A percentile compares a stretch with the other conserved stretches of the same genome.
These are phyloP conservation scores for Notarius quadriscutis DNA, from an alignment of 2,113 vertebrate species.

Conservation along the genomic window DNA sequence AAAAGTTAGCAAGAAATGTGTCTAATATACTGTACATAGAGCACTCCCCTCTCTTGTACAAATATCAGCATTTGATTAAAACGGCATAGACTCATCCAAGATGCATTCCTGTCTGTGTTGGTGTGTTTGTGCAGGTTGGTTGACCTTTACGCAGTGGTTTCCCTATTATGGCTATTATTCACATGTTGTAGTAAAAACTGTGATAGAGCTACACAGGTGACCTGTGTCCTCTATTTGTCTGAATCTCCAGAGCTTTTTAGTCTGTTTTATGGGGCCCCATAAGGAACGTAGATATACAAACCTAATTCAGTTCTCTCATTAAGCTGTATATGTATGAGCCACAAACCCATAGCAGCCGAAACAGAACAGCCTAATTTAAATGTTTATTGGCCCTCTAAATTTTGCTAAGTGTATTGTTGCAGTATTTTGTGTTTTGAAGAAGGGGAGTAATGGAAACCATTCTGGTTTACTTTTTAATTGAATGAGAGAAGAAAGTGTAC, in stretches of 20 bases:
- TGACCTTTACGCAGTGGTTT: background rate
- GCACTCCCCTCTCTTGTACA: background rate
- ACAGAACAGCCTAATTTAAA: background rate
- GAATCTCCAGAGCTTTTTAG: background rate
- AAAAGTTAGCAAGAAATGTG: background rate
- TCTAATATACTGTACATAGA: background rate
- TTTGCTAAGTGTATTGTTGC: background rate
- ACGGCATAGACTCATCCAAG: background rate
- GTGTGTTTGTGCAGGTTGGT: background rate
- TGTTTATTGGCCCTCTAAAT: conserved; percentile 1
- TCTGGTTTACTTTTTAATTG: background rate
- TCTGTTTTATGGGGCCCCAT: background rate
- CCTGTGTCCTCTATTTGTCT: background rate
- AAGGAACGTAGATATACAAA: background rate
- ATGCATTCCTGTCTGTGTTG: background rate
- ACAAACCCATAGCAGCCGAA: background rate
- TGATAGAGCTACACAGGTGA: background rate
- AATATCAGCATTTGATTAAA: background rate
- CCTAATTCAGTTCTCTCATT: background rate
- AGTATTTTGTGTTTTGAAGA: background rate
- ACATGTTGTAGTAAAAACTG: background rate
- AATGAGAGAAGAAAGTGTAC: background rate
- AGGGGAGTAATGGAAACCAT: background rate
- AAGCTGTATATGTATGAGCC: background rate
- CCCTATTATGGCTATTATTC: background rate